Conservation (phyloP, 1,140 invertebrate genomes). For the Chelonus insularis region DNA sequence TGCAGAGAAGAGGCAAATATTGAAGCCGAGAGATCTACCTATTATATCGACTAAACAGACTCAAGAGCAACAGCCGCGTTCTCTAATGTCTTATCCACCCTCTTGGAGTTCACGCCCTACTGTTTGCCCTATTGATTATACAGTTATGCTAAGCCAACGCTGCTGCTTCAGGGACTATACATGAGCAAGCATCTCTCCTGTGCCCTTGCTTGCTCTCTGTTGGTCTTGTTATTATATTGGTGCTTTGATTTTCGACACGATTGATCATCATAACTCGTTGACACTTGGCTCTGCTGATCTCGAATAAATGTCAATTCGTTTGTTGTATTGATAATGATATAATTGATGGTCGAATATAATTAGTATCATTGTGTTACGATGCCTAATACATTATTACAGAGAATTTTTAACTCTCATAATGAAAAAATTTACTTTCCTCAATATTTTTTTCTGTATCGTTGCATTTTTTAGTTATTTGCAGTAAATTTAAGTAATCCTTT, state of each 20-base stretch:
- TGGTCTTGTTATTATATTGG: slow-evolving; percentile 19
- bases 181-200: neutral
- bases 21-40: neutral
- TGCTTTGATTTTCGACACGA: slow-evolving; percentile 13
- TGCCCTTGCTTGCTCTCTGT: neutral
- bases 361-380: no score
- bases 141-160: slow-evolving; percentile 31
- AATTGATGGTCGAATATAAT: no score
- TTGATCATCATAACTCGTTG: neutral
- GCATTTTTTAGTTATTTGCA: no score
- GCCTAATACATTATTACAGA: no score
- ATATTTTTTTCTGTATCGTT: no score
- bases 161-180: neutral
- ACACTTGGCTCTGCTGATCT: neutral
- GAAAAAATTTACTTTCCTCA: no score
- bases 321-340: neutral
- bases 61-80: slow-evolving; percentile 14
- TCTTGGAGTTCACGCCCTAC: slow-evolving; percentile 35
- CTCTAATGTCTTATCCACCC: slow-evolving; percentile 36
- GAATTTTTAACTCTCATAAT: no score
- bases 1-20: no score
- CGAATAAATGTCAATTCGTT: neutral
- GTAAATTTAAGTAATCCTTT: no score
- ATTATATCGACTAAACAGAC: slow-evolving; percentile 33
- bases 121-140: slow-evolving; percentile 45